Evolutionary conservation across 1,140 invertebrate species (phyloP), one percentile per base, ranked within the genome.

Genomic region (Coptotermes formosanus): DNA sequence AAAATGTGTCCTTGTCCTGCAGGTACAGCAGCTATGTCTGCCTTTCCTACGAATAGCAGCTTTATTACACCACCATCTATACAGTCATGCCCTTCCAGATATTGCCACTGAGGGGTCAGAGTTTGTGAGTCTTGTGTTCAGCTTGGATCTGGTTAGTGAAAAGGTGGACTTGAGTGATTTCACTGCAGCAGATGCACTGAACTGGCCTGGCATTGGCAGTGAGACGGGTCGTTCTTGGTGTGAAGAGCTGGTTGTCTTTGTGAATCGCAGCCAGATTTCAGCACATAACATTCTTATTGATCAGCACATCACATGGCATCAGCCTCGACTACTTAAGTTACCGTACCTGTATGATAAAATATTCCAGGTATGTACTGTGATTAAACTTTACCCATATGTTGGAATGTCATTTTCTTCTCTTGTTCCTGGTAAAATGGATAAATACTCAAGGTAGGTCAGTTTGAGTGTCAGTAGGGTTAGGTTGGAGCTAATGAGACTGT

Each of bases 281-380:
- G 91, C 93, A 85, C 88, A 93, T 64, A 92, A 92, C 87, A 91
- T 96, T 82, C 91, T 98, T 30, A 91, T 95, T 59, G 93, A 95
- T 88, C 94, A 96, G 88, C 94, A 96, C 88, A 92, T 94, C 87
- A 90, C 92, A 23, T 98, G 96, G 96, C 92, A 95, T 87, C 93
- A 94, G 88, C 98, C 98, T 44, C 93, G 94, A 86, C 92, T 99
- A 59, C 93, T 99, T 16, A 92, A 94, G 87, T 92, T 99, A 90
- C 98, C 98, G 45, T 92, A 95, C 84, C 95, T 97, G 88, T 99
- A 99, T 91, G 98, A 99, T 91, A 95, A 95, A 88, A 95, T 99
- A 87, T 99, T 99, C 91, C 97, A 96, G 90, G 95, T 96, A 91
- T 55, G 52, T 55, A 55, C 19, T 16, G 14, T 55, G 3, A 38